Evolutionary conservation across 2,113 vertebrate genomes (phyloP), one percentile per base, ranked within the genome.

Genomic region (Perca flavescens): DNA sequence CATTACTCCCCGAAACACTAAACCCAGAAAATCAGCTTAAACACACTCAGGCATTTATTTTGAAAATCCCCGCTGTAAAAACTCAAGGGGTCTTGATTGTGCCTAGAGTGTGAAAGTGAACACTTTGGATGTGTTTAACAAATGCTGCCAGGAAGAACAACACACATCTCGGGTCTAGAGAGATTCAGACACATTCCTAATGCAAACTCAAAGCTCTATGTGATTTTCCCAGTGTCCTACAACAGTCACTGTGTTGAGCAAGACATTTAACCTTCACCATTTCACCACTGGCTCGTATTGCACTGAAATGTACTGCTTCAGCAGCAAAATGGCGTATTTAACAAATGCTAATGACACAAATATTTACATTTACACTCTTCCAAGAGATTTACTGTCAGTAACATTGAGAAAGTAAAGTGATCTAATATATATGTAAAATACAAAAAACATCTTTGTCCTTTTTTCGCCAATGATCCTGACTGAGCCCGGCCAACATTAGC

Each of bases 11-110:
- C 2, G 88, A 92, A 93, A 94, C 90, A 88, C 88, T 91, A 92
- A 86, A 92, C 91, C 89, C 86, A 84, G 86, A 93, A 89, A 92
- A 91, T 88, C 84, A 90, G 60, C 85, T 92, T 75, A 86, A 93
- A 91, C 76, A 90, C 67, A 65, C 80, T 84, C 40, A 28, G 80
- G 71, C 82, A 93, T 92, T 93, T 93, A 92, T 93, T 94, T 92
- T 86, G 63, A 91, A 90, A 93, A 93, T 89, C 83, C 46, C 52
- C 12, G 50, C 83, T 68, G 80, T 65, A 87, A 91, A 91, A 89
- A 86, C 62, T 82, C 52, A 62, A 77, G 72, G 57, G 86, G 71
- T 91, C 86, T 89, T 64, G 87, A 73, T 79, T 83, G 85, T 82
- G 82, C 77, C 53, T 52, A 31, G 74, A 84, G 86, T 87, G 78